Percentiles rank a stretch among this genome's conserved stretches.
Evolutionary conservation across 2,797 vertebrate genomes (phyloP).

Genomic region (Smutsia gigantea): DNA sequence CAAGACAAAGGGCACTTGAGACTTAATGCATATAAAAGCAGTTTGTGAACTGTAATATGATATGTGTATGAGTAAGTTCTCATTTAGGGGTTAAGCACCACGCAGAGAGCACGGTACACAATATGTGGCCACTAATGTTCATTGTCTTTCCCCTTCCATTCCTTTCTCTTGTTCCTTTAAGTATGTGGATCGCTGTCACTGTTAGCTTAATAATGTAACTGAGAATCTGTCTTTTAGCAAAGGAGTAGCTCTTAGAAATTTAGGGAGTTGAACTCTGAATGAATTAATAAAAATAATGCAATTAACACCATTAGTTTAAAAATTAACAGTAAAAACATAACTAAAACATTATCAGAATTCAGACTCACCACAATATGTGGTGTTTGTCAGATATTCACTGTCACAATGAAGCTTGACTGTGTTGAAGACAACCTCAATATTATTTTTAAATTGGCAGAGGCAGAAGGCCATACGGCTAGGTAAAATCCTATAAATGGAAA

Average conservation of each 20-base stretch:
- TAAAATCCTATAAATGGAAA: slow-evolving; percentile 60
- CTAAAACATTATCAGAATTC: background rate
- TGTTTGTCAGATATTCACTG: slow-evolving; percentile 46
- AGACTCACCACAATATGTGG: slow-evolving; percentile 71
- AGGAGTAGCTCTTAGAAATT: background rate
- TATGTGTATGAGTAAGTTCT: too few relatives aligned
- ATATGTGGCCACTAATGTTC: too few relatives aligned
- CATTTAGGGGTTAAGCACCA: too few relatives aligned
- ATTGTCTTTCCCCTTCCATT: too few relatives aligned
- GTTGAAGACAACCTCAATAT: slow-evolving; percentile 46
- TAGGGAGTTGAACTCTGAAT: background rate
- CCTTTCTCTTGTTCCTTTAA: too few relatives aligned
- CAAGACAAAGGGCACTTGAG: too few relatives aligned
- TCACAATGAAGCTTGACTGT: slow-evolving; percentile 76
- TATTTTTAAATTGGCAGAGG: background rate
- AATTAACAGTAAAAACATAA: background rate
- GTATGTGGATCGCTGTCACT: too few relatives aligned
- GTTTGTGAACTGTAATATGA: too few relatives aligned
- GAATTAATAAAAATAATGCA: background rate
- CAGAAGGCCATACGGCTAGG: slow-evolving; percentile 68
- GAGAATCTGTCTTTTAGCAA: background rate
- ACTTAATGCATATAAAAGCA: too few relatives aligned
- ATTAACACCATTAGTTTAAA: background rate
- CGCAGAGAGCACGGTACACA: too few relatives aligned
- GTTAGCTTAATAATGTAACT: background rate